phyloP scores from a whole-genome alignment of 1,140 invertebrate species.

The silkworm (Bombyx mori) region ASM3026992v2 NC_085128.1:12349001-12349500 shows the following conservation, averaged over 20 bases:
- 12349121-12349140: slow-evolving; percentile 37
- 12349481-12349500: too few species aligned
- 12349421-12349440: too few species aligned
- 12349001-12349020: slow-evolving; percentile 18
- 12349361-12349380: too few species aligned
- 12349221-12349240: slow-evolving; percentile 39
- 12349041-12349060: slow-evolving; percentile 13
- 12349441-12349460: too few species aligned
- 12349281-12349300: neutral
- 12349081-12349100: slow-evolving; percentile 25
- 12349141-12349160: slow-evolving; percentile 40
- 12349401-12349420: too few species aligned
- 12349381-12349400: too few species aligned
- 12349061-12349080: slow-evolving; percentile 32
- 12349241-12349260: slow-evolving; percentile 21
- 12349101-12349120: slow-evolving; percentile 18
- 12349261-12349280: slow-evolving; percentile 9
- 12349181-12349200: slow-evolving; percentile 44
- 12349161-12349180: slow-evolving; percentile 22
- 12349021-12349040: slow-evolving; percentile 26
- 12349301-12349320: too few species aligned
- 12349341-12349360: too few species aligned
- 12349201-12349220: slow-evolving; percentile 47
- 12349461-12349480: too few species aligned
- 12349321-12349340: too few species aligned